Conservation (phyloP, 1,140 invertebrate genomes). For the Drosophila grimshawi region DNA sequence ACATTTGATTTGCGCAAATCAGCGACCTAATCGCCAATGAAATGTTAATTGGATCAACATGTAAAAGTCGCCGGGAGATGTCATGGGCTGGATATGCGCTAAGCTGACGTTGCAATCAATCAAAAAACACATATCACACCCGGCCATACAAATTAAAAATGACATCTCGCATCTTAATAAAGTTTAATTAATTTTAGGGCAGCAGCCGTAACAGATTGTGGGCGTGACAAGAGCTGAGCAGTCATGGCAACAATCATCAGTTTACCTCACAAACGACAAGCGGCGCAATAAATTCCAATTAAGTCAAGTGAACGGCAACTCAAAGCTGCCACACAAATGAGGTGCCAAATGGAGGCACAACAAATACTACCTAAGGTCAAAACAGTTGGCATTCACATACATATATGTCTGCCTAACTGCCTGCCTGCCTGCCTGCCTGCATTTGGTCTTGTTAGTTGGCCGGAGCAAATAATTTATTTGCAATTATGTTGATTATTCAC, state of each 20-base stretch:
- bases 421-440: background rate
- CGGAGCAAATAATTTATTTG: conserved; percentile 21
- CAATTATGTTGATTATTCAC: conserved; percentile 29
- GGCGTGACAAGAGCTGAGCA: background rate
- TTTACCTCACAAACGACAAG: conserved; percentile 6
- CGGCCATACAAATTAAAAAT: conserved; percentile 9
- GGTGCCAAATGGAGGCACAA: background rate
- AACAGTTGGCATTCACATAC: background rate
- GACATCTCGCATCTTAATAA: conserved; percentile 21
- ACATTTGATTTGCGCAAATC: conserved; percentile 40
- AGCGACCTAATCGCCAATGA: conserved; percentile 35
- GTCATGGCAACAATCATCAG: conserved; percentile 1
- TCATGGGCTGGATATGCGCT: conserved; percentile 6
- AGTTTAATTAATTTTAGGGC: conserved; percentile 43
- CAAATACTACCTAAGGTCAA: background rate
- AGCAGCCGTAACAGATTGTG: background rate
- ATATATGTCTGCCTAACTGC: background rate
- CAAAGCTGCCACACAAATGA: conserved; percentile 18
- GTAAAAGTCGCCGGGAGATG: conserved; percentile 5
- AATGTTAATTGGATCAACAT: conserved; percentile 47
- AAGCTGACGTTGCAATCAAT: conserved; percentile 31
- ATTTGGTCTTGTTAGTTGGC: background rate
- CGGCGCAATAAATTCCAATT: conserved; percentile 45
- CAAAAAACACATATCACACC: background rate
- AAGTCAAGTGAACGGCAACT: conserved; percentile 40